Evolutionary conservation across 2,888 invertebrate species (phyloP).

Genomic region (Cosmia pyralina): DNA sequence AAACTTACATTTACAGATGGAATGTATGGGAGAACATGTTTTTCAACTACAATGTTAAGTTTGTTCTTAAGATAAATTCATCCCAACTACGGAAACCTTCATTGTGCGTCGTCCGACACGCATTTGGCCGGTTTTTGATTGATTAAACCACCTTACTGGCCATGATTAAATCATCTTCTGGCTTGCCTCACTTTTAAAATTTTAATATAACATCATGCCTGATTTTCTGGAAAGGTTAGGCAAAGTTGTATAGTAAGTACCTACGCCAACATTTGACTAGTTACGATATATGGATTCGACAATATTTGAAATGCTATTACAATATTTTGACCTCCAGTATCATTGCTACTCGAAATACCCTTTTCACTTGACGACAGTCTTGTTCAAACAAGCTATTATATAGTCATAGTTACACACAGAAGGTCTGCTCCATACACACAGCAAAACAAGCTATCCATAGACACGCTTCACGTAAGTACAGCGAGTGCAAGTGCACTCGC

Average conservation of each 20-base stretch:
- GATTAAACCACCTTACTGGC: too few species aligned
- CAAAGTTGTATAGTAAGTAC: not conserved
- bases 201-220: not conserved
- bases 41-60: too few species aligned
- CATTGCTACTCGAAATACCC: conserved; percentile 9
- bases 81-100: too few species aligned
- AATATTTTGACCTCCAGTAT: not conserved
- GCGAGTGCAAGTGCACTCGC: not conserved
- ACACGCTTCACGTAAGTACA: too few species aligned
- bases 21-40: too few species aligned
- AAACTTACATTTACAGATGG: too few species aligned
- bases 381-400: conserved; percentile 1
- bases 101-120: too few species aligned
- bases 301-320: not conserved
- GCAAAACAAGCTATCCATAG: too few species aligned
- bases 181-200: not conserved
- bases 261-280: not conserved
- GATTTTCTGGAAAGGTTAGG: not conserved
- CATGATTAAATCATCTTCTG: too few species aligned
- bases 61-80: too few species aligned
- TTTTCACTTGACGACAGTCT: conserved; percentile 14
- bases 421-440: not conserved
- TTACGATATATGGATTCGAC: too few species aligned
- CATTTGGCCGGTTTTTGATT: too few species aligned
- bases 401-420: not conserved